A percentile compares a stretch with the other conserved stretches of the same genome.
These are phyloP conservation scores for Erebia palarica DNA, from an alignment of 2,888 invertebrate species.

Conservation along the genomic window DNA sequence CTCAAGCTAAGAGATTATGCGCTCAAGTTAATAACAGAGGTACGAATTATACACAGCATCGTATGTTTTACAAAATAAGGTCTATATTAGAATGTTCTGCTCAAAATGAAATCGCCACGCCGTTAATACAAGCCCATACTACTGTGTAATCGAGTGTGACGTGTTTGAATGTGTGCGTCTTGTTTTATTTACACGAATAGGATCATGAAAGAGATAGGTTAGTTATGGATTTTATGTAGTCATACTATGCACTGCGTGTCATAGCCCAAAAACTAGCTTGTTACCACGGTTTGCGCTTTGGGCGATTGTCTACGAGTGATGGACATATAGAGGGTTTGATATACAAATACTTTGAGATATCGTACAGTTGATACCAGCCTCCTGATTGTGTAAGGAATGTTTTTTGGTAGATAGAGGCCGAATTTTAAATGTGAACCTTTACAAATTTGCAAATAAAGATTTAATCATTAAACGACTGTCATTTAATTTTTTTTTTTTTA, in stretches of 20 bases:
- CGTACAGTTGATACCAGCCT: not conserved
- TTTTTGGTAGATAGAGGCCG: no score
- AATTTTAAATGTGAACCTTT: no score
- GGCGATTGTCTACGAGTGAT: slow-evolving; percentile 67
- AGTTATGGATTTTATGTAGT: slow-evolving; percentile 5
- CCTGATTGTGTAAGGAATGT: no score
- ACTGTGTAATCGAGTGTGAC: slow-evolving; percentile 33
- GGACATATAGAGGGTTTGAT: slow-evolving; percentile 38
- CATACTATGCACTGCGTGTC: slow-evolving; percentile 41
- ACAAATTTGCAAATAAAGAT: no score
- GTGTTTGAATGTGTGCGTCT: slow-evolving; percentile 32
- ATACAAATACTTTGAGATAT: not conserved
- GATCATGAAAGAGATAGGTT: not conserved
- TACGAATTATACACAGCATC: not conserved
- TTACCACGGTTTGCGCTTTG: slow-evolving; percentile 54
- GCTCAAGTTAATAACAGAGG: not conserved
- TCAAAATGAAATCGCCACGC: not conserved
- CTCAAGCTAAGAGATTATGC: no score
- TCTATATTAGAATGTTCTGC: not conserved
- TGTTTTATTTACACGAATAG: slow-evolving; percentile 22
- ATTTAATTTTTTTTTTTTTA: no score
- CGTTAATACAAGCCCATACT: not conserved
- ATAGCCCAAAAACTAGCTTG: slow-evolving; percentile 41
- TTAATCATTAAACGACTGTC: no score
- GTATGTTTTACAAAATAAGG: not conserved